phyloP scores from a whole-genome alignment of 2,888 invertebrate genomes.

The Lordiphosa fenestrarum region DNA sequence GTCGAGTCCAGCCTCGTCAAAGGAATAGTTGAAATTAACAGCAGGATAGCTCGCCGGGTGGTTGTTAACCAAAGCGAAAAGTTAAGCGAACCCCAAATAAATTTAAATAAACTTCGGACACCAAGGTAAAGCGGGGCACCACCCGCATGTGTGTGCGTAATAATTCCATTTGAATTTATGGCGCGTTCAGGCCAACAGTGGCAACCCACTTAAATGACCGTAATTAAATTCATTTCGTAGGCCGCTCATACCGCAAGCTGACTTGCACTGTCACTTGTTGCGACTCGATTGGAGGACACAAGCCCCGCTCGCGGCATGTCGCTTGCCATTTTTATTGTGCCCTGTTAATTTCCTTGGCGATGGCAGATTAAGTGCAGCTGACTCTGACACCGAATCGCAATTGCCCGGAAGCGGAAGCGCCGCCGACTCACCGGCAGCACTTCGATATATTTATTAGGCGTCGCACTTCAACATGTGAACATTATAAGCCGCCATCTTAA shows the following conservation, averaged over 20 bases:
- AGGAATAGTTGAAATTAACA: constrained; percentile 34
- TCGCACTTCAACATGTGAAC: constrained; percentile 27
- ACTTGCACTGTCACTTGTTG: constrained; percentile 35
- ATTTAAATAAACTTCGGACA: constrained; percentile 29
- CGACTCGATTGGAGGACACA: constrained; percentile 31
- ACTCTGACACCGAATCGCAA: constrained; percentile 12
- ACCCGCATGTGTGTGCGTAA: background rate
- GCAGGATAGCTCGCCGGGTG: constrained; percentile 21
- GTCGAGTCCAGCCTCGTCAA: constrained; percentile 22
- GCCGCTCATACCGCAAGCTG: constrained; percentile 14
- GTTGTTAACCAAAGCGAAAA: constrained; percentile 25
- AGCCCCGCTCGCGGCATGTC: background rate
- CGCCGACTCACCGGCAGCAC: constrained; percentile 12
- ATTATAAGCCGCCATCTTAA: constrained; percentile 15
- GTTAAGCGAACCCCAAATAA: constrained; percentile 22
- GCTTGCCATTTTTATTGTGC: constrained; percentile 28
- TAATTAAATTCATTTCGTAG: background rate
- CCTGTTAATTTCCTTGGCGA: constrained; percentile 23
- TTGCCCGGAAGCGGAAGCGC: constrained; percentile 26
- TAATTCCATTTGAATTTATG: constrained; percentile 4
- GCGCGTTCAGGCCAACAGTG: constrained; percentile 10
- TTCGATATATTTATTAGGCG: constrained; percentile 29
- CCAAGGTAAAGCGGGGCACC: background rate
- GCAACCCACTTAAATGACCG: constrained; percentile 11
- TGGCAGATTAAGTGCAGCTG: constrained; percentile 16